phyloP scores from a whole-genome alignment of 2,113 vertebrate species.

The Microcebus griseorufus region DNA sequence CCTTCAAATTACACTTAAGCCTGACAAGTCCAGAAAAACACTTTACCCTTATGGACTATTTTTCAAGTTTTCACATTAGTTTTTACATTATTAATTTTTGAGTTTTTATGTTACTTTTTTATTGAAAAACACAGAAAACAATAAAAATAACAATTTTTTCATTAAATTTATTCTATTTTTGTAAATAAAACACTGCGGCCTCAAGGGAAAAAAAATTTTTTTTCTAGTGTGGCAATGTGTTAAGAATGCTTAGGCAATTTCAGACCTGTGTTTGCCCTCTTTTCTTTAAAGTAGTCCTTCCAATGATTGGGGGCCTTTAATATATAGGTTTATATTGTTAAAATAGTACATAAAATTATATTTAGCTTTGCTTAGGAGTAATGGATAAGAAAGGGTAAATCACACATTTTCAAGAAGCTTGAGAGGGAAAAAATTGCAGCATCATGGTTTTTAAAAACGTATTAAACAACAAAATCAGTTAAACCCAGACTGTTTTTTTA shows the following conservation, averaged over 20 bases:
- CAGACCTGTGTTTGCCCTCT: constrained; percentile 69
- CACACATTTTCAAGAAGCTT: constrained; percentile 70
- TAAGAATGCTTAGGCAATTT: constrained; percentile 81
- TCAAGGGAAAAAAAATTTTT: no score
- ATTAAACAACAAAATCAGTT: constrained; percentile 64
- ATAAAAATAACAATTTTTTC: no score
- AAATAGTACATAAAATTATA: constrained; percentile 67
- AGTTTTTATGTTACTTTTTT: no score
- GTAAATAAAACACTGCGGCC: no score
- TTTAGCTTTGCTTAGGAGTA: constrained; percentile 74
- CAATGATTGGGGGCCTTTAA: not conserved
- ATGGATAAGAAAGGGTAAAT: constrained; percentile 59
- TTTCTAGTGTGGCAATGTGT: not conserved
- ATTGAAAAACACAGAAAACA: no score
- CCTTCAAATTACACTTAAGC: no score
- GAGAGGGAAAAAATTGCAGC: constrained; percentile 43
- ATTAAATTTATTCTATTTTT: no score
- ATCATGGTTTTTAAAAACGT: constrained; percentile 63
- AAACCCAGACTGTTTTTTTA: constrained; percentile 61
- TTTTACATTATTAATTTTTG: no score
- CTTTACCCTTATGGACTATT: no score
- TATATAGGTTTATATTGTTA: constrained; percentile 57
- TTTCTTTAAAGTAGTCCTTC: constrained; percentile 66
- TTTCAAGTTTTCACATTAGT: no score
- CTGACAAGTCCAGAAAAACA: no score